Percentiles rank a stretch among this genome's conserved stretches.
These are phyloP conservation scores for Avahi laniger DNA, from an alignment of 2,797 vertebrate species.

Conservation along the genomic window DNA sequence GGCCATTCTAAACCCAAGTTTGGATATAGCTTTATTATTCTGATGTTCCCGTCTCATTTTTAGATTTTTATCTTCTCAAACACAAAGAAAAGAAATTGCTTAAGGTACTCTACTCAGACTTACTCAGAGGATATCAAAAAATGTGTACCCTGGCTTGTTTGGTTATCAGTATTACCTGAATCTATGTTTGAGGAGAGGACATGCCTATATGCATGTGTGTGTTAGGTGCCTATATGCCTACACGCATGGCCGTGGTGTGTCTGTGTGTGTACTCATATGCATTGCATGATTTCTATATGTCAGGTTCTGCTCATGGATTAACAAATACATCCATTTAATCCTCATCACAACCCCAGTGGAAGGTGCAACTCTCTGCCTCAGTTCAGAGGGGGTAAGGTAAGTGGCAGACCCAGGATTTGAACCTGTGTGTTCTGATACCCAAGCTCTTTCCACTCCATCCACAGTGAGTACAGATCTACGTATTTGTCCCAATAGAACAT, in stretches of 20 bases:
- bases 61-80: slow-evolving; percentile 8
- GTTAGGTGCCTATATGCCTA: no score
- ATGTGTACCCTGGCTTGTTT: not conserved
- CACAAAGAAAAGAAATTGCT: not conserved
- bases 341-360: not conserved
- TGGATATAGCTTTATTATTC: not conserved
- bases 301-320: not conserved
- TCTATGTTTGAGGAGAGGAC: not conserved
- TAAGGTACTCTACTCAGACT: not conserved
- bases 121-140: not conserved
- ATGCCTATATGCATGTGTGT: no score
- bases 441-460: not conserved
- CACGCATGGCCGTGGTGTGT: rapidly evolving
- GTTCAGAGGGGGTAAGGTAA: not conserved
- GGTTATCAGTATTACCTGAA: not conserved
- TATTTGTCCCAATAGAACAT: not conserved
- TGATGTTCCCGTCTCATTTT: not conserved
- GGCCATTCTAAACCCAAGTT: not conserved
- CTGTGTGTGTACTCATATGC: no score
- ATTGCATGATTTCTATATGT: not conserved
- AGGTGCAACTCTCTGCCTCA: not conserved
- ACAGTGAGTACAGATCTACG: no score
- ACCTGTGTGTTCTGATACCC: not conserved
- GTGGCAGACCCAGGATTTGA: not conserved
- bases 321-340: not conserved